Conservation (phyloP, 2,113 vertebrate species). For the Xyrauchen texanus region DNA sequence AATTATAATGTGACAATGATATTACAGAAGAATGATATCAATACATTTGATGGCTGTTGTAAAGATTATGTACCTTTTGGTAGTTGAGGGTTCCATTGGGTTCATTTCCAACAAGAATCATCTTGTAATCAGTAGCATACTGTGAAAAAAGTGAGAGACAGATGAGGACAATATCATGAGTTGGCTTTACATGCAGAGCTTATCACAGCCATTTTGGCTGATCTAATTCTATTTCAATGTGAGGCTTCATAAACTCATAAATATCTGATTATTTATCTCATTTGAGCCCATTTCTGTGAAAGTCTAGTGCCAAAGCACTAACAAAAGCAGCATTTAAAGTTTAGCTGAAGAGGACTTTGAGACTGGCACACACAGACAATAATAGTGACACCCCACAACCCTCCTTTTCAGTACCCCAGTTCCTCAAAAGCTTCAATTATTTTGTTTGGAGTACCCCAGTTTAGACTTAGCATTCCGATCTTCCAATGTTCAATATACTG, state of each 20-base stretch:
- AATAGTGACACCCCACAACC: constrained; percentile 13
- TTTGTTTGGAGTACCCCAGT: too few species aligned
- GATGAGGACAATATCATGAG: not conserved
- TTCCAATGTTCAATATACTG: too few species aligned
- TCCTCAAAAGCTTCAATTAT: constrained; percentile 36
- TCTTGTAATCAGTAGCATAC: constrained; percentile 87
- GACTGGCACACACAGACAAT: constrained; percentile 43
- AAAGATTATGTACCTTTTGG: constrained; percentile 81
- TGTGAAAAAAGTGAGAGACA: constrained; percentile 64
- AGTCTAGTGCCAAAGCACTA: constrained; percentile 24
- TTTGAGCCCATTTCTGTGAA: constrained; percentile 10
- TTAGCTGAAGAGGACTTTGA: constrained; percentile 36
- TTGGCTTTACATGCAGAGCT: not conserved
- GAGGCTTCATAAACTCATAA: constrained; percentile 3
- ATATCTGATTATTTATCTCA: constrained; percentile 20
- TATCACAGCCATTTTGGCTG: not conserved
- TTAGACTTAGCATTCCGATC: too few species aligned
- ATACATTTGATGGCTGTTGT: not conserved
- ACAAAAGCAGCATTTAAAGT: constrained; percentile 48
- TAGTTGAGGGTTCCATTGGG: constrained; percentile 78
- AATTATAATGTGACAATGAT: not conserved
- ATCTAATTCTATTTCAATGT: constrained; percentile 4
- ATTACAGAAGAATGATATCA: not conserved
- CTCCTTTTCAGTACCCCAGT: constrained; percentile 31
- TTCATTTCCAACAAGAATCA: constrained; percentile 71